Base-by-base conservation (phyloP, 2,888 invertebrate genomes). In the Sarcophaga carnaria region DNA sequence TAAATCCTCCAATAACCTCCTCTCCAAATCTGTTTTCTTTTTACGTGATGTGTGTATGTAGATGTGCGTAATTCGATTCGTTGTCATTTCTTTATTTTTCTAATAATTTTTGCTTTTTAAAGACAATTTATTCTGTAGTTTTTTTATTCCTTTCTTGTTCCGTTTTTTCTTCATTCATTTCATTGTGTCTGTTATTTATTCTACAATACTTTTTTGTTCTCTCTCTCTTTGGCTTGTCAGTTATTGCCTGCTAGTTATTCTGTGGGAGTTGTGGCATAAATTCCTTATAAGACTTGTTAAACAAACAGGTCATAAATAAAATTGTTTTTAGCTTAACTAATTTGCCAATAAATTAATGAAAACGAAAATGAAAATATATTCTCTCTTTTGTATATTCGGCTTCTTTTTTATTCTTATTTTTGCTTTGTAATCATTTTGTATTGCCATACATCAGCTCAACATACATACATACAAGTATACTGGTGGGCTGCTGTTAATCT, bases 321-420 rank as follows among this genome's bases (percentile, higher is more conserved):
- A 89, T 17, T 90, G 89, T 89, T 89, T 59, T 78, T 89, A 89
- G 88, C 87, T 89, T 88, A 90, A 90, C 89, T 90, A 89, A 90
- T 90, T 90, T 90, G 89, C 89, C 89, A 90, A 88, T 88, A 90
- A 89, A 89, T 89, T 90, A 90, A 90, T 90, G 89, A 89, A 89
- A 84, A 88, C 86, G 88, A 75, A 77, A 69, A 45, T 77, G 88
- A 75, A 77, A 69, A 45, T 80, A 89, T 89, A 89, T 89, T 88
- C 88, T 89, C 88, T 37, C 37, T 6, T 37, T 37, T 37, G 6
- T 37, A 37, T 37, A 87, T 80, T 83, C 78, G 75, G 71, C 8
- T 37, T 2, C 37, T 85, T 82, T 83, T 75, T 70, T 87, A 54
- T 12, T 54, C 2, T 54, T 54, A 17, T 54, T 54, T 54, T 54